Conservation (phyloP, 2,113 vertebrate genomes). For the Myocastor coypus region DNA sequence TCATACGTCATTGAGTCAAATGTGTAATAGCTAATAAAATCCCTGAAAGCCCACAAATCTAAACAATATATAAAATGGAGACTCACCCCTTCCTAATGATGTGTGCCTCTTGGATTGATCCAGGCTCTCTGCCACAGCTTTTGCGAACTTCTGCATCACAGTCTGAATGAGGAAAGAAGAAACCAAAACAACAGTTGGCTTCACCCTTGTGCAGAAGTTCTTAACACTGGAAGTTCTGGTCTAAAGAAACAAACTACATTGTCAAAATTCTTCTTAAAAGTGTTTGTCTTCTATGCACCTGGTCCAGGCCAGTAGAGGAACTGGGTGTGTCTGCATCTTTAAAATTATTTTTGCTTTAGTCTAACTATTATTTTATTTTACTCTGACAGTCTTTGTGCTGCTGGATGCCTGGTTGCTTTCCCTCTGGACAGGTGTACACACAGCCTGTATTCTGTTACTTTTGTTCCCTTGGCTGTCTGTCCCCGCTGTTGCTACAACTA, state of each 20-base stretch:
- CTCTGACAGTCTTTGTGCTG: background rate
- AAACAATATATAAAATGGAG: background rate
- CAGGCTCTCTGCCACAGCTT: background rate
- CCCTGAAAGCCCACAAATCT: background rate
- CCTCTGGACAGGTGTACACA: background rate
- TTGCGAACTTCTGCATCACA: background rate
- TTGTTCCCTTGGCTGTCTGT: too few species aligned
- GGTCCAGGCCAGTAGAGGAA: background rate
- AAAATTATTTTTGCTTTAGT: background rate
- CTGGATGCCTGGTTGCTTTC: background rate
- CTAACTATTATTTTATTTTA: background rate
- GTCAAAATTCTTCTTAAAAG: background rate
- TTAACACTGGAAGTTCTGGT: background rate
- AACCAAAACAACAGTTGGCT: background rate
- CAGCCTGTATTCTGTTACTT: background rate
- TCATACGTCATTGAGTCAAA: background rate
- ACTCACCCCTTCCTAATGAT: background rate
- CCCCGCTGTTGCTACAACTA: too few species aligned
- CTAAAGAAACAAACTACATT: background rate
- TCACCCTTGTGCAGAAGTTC: background rate
- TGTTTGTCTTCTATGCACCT: background rate
- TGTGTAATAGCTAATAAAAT: background rate
- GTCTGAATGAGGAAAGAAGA: background rate
- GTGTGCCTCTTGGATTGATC: accelerated
- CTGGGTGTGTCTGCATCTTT: background rate